A percentile compares a stretch with the other conserved stretches of the same genome.
These are phyloP conservation scores for Crypturellus undulatus DNA, from an alignment of 2,113 vertebrate genomes.

Conservation along the genomic window DNA sequence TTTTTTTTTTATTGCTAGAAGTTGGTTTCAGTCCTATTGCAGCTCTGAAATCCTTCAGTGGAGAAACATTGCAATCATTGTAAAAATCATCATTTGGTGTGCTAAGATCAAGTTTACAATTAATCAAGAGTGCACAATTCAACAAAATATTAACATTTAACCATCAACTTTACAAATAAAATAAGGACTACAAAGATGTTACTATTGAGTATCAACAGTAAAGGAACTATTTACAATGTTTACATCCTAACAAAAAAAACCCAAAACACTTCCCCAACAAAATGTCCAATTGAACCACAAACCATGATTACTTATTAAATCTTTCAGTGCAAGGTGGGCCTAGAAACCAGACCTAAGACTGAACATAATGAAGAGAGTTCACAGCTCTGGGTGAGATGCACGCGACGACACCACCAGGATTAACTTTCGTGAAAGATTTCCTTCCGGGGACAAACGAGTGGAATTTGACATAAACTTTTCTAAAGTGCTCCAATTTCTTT, in stretches of 20 bases:
- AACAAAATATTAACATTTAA: constrained; percentile 66
- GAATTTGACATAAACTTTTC: constrained; percentile 19
- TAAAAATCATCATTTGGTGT: constrained; percentile 72
- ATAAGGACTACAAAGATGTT: constrained; percentile 46
- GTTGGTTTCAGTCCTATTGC: constrained; percentile 74
- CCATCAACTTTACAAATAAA: constrained; percentile 78
- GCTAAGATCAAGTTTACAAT: constrained; percentile 72
- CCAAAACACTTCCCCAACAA: neutral
- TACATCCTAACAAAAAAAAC: constrained; percentile 40
- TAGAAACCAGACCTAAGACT: constrained; percentile 38
- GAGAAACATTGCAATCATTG: constrained; percentile 66
- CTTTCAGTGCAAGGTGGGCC: constrained; percentile 46
- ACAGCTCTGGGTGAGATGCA: constrained; percentile 24
- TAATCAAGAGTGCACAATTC: constrained; percentile 64
- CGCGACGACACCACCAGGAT: neutral
- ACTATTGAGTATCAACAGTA: constrained; percentile 68
- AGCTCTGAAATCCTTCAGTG: constrained; percentile 68
- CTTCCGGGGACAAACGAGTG: neutral
- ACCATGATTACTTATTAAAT: constrained; percentile 17
- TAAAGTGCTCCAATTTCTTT: constrained; percentile 74
- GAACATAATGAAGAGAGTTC: constrained; percentile 23
- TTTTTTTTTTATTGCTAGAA: constrained; percentile 84
- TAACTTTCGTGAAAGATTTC: neutral
- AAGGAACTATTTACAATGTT: constrained; percentile 59
- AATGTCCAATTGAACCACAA: constrained; percentile 1